These are phyloP conservation scores for Mastomys coucha DNA, from an alignment of 2,113 vertebrate genomes.

Conservation along the genomic window DNA sequence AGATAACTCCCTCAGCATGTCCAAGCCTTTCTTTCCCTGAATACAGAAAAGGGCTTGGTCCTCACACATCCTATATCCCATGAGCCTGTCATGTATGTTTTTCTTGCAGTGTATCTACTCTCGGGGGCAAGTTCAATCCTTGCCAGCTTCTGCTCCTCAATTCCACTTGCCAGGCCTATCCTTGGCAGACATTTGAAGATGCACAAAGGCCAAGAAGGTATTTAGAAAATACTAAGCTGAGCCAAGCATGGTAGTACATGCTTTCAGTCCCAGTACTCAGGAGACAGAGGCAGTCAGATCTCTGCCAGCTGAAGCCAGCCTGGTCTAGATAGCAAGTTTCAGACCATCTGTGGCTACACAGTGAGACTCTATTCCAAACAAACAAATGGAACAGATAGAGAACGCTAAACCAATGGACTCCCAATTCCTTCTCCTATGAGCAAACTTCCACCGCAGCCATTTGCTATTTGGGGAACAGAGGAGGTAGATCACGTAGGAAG, in stretches of 20 bases:
- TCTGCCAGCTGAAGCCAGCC: neutral
- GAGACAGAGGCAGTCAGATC: neutral
- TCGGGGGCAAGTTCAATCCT: fast-evolving
- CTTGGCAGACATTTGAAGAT: neutral
- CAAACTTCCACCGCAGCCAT: neutral
- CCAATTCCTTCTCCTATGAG: neutral
- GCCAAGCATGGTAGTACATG: neutral
- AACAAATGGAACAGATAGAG: too few species aligned
- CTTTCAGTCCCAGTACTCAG: neutral
- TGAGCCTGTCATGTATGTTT: fast-evolving
- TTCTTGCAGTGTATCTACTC: neutral
- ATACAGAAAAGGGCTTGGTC: neutral
- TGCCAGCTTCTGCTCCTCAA: neutral
- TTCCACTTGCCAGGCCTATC: neutral
- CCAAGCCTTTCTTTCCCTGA: too few species aligned
- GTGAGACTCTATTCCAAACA: neutral
- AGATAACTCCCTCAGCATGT: neutral
- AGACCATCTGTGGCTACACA: neutral
- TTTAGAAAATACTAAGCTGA: neutral
- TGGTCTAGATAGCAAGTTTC: neutral
- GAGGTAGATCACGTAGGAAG: neutral
- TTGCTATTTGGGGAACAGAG: neutral
- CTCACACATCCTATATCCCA: neutral
- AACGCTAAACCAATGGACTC: neutral
- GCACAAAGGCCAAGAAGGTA: neutral